Base-by-base conservation (phyloP, 1,140 invertebrate genomes). In the Aporrectodea caliginosa region DNA sequence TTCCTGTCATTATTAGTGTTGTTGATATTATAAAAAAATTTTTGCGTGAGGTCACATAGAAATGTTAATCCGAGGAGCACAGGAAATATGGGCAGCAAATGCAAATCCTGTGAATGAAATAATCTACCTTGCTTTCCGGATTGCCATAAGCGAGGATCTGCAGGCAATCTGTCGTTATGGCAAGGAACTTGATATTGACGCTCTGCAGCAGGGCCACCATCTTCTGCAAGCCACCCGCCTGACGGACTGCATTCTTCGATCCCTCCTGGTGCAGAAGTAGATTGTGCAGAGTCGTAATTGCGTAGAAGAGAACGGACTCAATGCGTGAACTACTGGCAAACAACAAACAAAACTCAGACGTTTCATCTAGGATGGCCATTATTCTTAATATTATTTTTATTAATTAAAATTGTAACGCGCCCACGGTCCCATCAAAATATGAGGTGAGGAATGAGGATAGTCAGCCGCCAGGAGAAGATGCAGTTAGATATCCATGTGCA, bases 121-220 rank as follows among this genome's bases (percentile, higher is more conserved):
- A 1, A 33, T 31, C n/a, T 31, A 33, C 88, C 84, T 99, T 99
- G 86, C 95, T 97, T 88, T 99, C 97, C 87, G 98, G 97, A 89
- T 98, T 98, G n/a, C 96, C 97, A 87, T 98, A 98, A 12, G 97
- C 96, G 81, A 99, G 89, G 87, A 99, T 98, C 88, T 99, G 97
- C 33, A 99, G 91, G 86, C 97, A 99, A 89, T 99, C 98, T 1
- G 97, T 98, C 16, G 98, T 96, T 86, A 98, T 97, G 2, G 97
- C 96, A 83, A 98, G 89, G 87, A 98, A 98, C 89, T 98, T 98
- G 22, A 97, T 94, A 22, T 58, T 58, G 88, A 98, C 97, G 75
- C 95, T 91, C 85, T 97, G 94, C 1, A 99, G 90, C 1, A 99
- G 89, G 1, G 95, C 94, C 2, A 99, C 96, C 96, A 99, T 98